Base-by-base conservation (phyloP, 2,113 vertebrate species). In the Pseudopodoces humilis region DNA sequence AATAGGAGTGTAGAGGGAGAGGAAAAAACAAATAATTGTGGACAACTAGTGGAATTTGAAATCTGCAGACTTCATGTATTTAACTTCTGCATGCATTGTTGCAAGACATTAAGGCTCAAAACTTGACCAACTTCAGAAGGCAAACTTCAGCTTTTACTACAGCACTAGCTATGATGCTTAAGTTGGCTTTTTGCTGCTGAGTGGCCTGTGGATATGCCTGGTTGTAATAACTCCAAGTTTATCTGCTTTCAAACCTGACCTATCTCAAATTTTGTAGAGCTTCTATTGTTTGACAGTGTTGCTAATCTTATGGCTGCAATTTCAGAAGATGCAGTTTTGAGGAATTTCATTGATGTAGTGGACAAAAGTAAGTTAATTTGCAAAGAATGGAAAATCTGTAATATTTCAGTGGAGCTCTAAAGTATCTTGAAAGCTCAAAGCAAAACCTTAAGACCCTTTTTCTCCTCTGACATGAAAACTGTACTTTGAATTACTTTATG, bases 131-230 rank as follows among this genome's bases (percentile, higher is more conserved):
- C 27, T 82, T 78, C 65, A 58, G 47, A 49, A 84, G 35, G 43
- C 4, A 13, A 14, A 15, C 39, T 46, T 37, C 55, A 65, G 6
- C 20, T 76, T 55, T 44, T 18, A 12, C 43, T 49, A 46, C 37
- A 37, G 15, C 13, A 9, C 23, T 18, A 12, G 53, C 43, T 58
- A 10, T 3, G 1, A 10, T 44, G 7, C 9, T 63, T 19, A 47
- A 43, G 7, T 22, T 52, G 47, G 10, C 8, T 39, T 50, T 89
- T 47, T 8, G 2, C 11, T 17, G 6, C 30, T 0, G 0, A 16
- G 24, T 56, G 19, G 37, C 22, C 47, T 3, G 0, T 78, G 35
- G 9, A 30, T 56, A 7, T 25, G 41, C 27, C 24, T 2, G 2
- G 7, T 30, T 85, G 27, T 75, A 30, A 2, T 49, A 58, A 69